Evolutionary conservation across 2,797 vertebrate genomes (phyloP), one percentile per base, ranked within the genome.

Genomic region (Etheostoma perlongum): DNA sequence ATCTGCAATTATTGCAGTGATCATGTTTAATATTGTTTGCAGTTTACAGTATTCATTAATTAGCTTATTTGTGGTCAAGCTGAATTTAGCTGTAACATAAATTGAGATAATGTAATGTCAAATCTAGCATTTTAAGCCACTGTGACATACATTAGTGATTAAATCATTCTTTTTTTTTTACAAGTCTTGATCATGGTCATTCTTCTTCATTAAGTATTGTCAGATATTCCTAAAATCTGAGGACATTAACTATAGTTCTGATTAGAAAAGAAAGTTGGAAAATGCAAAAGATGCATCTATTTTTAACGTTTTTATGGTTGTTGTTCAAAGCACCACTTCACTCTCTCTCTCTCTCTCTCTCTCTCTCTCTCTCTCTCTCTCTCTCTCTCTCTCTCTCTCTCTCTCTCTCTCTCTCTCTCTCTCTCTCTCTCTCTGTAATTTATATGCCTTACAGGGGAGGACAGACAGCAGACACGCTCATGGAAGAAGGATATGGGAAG

Each of bases 401-500:
- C 27, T 27, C 36, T 59, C 25, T 25, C 6, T 40, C 14, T 46
- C 13, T 71, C 62, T 54, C 47, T 54, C n/a, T 58, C 23, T 36
- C 6, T 40, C 19, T 42, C 53, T 63, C 25, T 55, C 42, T 46
- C 3, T 40, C 13, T 66, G 46, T 84, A 72, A 65, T 55, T 63
- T 70, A 76, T 72, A 30, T 58, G 52, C 55, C 14, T 82, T 68
- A 67, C 44, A 66, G 52, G 53, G 36, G 54, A 54, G 62, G 71
- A 83, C 84, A 84, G 73, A 83, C 62, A 77, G 78, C 84, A 76
- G 84, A 85, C 79, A 78, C 72, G 51, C 73, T 67, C 60, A 46
- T 67, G 66, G 62, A 86, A 78, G 80, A 76, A 85, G 88, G 65
- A 84, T 85, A 72, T 61, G 76, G 69, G 75, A 76, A 85, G 77